phyloP scores from a whole-genome alignment of 2,888 invertebrate species.

The Pammene aurita region DNA sequence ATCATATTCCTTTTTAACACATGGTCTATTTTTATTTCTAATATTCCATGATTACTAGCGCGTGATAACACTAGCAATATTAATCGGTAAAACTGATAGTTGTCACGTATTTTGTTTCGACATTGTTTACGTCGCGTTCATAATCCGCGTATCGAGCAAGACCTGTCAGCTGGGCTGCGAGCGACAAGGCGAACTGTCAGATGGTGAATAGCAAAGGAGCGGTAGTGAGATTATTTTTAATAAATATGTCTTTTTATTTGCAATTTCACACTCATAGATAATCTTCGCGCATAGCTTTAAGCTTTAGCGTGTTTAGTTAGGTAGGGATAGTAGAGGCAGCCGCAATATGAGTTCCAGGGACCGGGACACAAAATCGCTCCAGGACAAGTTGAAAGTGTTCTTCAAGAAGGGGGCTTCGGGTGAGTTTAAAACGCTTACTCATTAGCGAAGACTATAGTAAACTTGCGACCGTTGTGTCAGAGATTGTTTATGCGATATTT shows the following conservation, averaged over 20 bases:
- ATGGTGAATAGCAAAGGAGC: conserved; percentile 53
- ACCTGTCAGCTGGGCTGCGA: conserved; percentile 41
- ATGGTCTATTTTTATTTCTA: conserved; percentile 7
- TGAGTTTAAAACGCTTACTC: conserved; percentile 53
- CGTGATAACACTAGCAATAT: conserved; percentile 10
- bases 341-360: conserved; percentile 86
- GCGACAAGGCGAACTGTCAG: conserved; percentile 37
- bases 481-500: conserved; percentile 26
- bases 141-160: conserved; percentile 31
- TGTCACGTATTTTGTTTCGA: conserved; percentile 18
- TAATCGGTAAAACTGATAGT: background rate
- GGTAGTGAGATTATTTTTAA: conserved; percentile 71
- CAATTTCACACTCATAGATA: conserved; percentile 73
- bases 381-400: conserved; percentile 89
- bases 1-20: conserved; percentile 25
- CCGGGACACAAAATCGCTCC: conserved; percentile 87
- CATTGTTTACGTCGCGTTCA: conserved; percentile 40
- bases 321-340: conserved; percentile 52
- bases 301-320: conserved; percentile 56
- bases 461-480: background rate
- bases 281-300: conserved; percentile 61
- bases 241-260: conserved; percentile 77
- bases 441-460: background rate
- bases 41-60: conserved; percentile 12
- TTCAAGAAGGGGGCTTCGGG: conserved; percentile 85